These are phyloP conservation scores for Dromius quadrimaculatus DNA, from an alignment of 2,888 invertebrate species.

Conservation along the genomic window DNA sequence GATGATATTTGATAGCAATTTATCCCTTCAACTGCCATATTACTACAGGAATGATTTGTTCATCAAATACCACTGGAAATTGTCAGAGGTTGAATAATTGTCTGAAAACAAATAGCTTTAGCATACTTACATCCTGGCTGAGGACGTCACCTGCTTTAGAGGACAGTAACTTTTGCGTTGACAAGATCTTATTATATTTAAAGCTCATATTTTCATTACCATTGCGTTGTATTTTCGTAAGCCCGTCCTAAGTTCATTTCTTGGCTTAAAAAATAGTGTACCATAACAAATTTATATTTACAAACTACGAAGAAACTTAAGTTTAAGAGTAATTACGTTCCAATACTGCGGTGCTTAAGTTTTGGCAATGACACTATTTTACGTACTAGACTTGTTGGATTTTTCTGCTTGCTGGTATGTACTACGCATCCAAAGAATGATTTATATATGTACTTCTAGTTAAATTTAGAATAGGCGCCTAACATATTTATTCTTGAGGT, in stretches of 20 bases:
- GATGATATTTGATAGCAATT: too few species aligned
- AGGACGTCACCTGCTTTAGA: neutral
- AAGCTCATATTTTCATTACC: conserved; percentile 17
- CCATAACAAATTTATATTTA: neutral
- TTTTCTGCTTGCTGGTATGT: too few species aligned
- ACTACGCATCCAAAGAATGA: too few species aligned
- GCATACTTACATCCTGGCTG: neutral
- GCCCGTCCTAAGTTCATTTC: conserved; percentile 11
- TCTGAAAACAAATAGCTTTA: neutral
- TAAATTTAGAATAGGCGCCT: too few species aligned
- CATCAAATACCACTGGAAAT: too few species aligned
- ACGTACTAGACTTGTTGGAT: too few species aligned
- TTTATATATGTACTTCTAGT: too few species aligned
- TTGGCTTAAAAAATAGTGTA: neutral
- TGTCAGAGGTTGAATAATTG: too few species aligned
- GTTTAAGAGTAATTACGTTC: neutral
- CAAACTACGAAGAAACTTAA: neutral
- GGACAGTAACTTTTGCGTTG: conserved; percentile 10
- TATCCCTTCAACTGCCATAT: too few species aligned
- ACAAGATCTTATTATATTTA: conserved; percentile 5
- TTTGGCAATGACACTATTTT: conserved; percentile 27
- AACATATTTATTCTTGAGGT: too few species aligned
- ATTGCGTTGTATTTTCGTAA: neutral
- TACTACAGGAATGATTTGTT: too few species aligned
- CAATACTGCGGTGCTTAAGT: neutral